Percentiles rank a stretch among this genome's conserved stretches.
Evolutionary conservation across 2,888 invertebrate species (phyloP).

Genomic region (Scaptomyza parva): DNA sequence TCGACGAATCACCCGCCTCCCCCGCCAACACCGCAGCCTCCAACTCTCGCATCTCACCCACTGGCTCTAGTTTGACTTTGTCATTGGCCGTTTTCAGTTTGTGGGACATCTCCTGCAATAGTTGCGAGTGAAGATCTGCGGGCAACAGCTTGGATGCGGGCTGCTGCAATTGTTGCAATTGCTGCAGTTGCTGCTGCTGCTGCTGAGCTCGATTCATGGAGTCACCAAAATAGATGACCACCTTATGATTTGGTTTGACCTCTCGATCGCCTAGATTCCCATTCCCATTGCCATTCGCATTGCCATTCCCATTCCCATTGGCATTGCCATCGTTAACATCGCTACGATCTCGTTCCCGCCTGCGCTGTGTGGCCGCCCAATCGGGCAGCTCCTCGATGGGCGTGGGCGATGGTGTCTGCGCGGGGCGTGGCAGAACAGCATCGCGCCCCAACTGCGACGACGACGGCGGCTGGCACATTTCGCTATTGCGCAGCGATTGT

Average conservation of each 20-base stretch:
- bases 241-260: slow-evolving; percentile 86
- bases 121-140: slow-evolving; percentile 63
- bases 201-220: slow-evolving; percentile 84
- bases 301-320: slow-evolving; percentile 23
- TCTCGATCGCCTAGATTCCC: slow-evolving; percentile 51
- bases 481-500: slow-evolving; percentile 78
- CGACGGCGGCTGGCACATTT: slow-evolving; percentile 73
- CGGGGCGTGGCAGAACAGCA: slow-evolving; percentile 54
- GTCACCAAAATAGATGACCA: slow-evolving; percentile 91
- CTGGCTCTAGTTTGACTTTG: slow-evolving; percentile 25
- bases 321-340: slow-evolving; percentile 71
- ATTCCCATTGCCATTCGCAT: slow-evolving; percentile 75
- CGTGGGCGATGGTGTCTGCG: slow-evolving; percentile 80
- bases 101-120: slow-evolving; percentile 78
- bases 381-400: slow-evolving; percentile 76
- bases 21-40: background rate
- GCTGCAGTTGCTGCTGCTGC: slow-evolving; percentile 38
- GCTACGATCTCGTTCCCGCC: slow-evolving; percentile 23
- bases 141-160: slow-evolving; percentile 31
- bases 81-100: slow-evolving; percentile 57
- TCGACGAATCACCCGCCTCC: slow-evolving; percentile 20
- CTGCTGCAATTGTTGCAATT: too few relatives aligned
- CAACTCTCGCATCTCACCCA: background rate
- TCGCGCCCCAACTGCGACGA: slow-evolving; percentile 42
- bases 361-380: slow-evolving; percentile 56